Evolutionary conservation across 1,140 invertebrate genomes (phyloP).

Genomic region (Tetranychus cinnabarinus): DNA sequence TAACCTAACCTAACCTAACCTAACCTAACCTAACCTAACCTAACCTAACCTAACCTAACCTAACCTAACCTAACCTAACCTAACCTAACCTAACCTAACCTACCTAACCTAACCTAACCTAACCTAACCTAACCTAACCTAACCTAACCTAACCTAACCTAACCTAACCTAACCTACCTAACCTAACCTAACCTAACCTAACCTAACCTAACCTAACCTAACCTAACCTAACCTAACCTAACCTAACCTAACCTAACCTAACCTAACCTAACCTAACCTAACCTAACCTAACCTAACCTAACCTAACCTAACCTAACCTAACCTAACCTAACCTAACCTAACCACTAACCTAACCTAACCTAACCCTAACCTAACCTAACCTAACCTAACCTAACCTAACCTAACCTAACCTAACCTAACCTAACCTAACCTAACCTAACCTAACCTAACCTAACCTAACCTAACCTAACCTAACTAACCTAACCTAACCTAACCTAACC

Average conservation of each 20-base stretch:
- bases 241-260: slow-evolving; percentile 13
- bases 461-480: slow-evolving; percentile 15
- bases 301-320: no score
- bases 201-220: slow-evolving; percentile 12
- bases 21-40: no score
- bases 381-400: slow-evolving; percentile 15
- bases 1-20: no score
- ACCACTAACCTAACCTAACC: slow-evolving; percentile 12
- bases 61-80: slow-evolving; percentile 10
- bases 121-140: slow-evolving; percentile 13
- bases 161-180: slow-evolving; percentile 13
- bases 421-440: slow-evolving; percentile 14
- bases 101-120: slow-evolving; percentile 14
- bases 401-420: slow-evolving; percentile 15
- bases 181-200: slow-evolving; percentile 15
- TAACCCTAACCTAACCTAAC: slow-evolving; percentile 13
- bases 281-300: slow-evolving; percentile 9
- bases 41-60: slow-evolving; percentile 13
- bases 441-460: slow-evolving; percentile 17
- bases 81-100: slow-evolving; percentile 12
- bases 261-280: slow-evolving; percentile 11
- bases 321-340: slow-evolving; percentile 7
- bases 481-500: slow-evolving; percentile 11
- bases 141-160: slow-evolving; percentile 14
- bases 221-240: slow-evolving; percentile 13